Evolutionary conservation across 2,888 invertebrate genomes (phyloP).

Genomic region (Ommatoiulus sabulosus): DNA sequence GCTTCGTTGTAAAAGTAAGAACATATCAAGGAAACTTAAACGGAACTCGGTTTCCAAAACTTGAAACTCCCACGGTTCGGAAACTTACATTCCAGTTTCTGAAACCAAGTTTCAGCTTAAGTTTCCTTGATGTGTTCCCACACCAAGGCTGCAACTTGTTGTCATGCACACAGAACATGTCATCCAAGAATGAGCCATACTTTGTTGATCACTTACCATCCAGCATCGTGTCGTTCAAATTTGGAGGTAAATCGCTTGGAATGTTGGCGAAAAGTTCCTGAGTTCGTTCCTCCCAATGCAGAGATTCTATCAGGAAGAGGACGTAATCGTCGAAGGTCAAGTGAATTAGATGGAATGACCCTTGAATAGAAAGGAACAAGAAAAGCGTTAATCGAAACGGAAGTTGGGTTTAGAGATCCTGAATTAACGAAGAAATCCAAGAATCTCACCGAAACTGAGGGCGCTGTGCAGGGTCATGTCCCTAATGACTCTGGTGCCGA

Average conservation of each 20-base stretch:
- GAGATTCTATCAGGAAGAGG: constrained; percentile 68
- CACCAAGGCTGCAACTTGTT: no score
- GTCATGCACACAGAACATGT: background rate
- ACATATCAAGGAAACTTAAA: no score
- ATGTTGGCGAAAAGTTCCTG: constrained; percentile 67
- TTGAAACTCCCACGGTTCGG: no score
- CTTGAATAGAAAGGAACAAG: constrained; percentile 60
- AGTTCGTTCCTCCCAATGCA: constrained; percentile 68
- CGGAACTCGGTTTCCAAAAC: no score
- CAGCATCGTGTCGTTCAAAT: constrained; percentile 62
- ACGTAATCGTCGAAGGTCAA: constrained; percentile 70
- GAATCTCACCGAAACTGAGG: constrained; percentile 68
- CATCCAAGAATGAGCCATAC: background rate
- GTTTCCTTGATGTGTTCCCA: no score
- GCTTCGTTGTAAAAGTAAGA: no score
- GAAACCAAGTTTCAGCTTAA: no score
- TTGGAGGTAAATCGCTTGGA: constrained; percentile 63
- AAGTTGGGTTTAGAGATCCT: background rate
- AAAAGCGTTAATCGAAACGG: background rate
- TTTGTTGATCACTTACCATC: constrained; percentile 58
- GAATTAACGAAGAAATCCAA: background rate
- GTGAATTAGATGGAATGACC: constrained; percentile 69
- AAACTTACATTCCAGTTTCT: no score
- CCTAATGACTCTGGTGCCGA: constrained; percentile 69
- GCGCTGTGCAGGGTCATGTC: constrained; percentile 70